A percentile compares a stretch with the other conserved stretches of the same genome.
Conservation (phyloP, 2,113 vertebrate species). For the Tringa solitaria region DNA sequence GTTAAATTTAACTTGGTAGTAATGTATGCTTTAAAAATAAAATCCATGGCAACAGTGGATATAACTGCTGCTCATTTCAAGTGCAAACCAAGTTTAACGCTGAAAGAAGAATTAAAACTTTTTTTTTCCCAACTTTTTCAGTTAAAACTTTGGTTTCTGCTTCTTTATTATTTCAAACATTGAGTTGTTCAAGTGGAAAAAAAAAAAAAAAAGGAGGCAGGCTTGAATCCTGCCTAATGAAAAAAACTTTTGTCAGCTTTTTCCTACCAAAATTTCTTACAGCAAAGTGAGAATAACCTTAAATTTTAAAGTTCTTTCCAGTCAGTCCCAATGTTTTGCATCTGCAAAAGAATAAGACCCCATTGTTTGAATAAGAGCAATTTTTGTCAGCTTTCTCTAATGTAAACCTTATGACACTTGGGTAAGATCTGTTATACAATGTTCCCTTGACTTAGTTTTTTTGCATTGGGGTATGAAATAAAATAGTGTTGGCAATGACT, state of each 20-base stretch:
- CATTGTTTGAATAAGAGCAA: neutral
- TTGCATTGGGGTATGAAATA: neutral
- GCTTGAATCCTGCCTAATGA: neutral
- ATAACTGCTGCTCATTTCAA: neutral
- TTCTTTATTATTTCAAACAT: neutral
- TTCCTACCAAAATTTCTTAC: neutral
- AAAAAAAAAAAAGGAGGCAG: neutral
- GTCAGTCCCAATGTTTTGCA: neutral
- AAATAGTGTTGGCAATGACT: neutral
- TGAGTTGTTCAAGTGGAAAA: neutral
- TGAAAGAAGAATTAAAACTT: neutral
- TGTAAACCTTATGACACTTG: neutral
- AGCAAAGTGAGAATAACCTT: neutral
- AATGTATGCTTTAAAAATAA: conserved; percentile 31
- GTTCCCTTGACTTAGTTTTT: neutral
- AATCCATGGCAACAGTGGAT: neutral
- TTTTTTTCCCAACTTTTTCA: neutral
- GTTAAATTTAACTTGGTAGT: conserved; percentile 2
- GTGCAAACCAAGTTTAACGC: neutral
- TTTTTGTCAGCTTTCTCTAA: neutral
- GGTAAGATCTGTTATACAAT: neutral
- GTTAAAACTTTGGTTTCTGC: neutral
- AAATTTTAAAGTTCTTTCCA: neutral
- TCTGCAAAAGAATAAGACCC: neutral
- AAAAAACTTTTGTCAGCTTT: neutral